phyloP scores from a whole-genome alignment of 2,888 invertebrate genomes.

The Lydus trimaculatus region DNA sequence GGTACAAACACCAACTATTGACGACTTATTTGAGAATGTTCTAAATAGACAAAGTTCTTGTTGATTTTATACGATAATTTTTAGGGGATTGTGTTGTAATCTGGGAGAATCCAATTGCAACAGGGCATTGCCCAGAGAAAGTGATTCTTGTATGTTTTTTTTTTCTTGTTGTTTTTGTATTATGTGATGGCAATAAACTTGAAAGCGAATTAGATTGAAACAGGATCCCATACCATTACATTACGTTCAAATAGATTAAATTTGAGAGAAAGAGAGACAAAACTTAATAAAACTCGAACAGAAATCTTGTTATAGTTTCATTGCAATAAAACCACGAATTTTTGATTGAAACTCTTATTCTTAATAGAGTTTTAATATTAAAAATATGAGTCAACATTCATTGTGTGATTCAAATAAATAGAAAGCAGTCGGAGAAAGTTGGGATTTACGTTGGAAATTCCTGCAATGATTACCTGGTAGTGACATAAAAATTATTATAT shows the following conservation, averaged over 20 bases:
- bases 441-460: constrained; percentile 27
- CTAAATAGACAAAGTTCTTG: constrained; percentile 4
- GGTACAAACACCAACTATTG: background rate
- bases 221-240: background rate
- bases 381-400: background rate
- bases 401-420: background rate
- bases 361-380: background rate
- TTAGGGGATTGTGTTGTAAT: constrained; percentile 18
- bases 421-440: constrained; percentile 16
- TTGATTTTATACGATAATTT: constrained; percentile 9
- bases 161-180: constrained; percentile 26
- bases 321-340: background rate
- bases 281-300: background rate
- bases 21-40: background rate
- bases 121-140: constrained; percentile 59
- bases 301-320: background rate
- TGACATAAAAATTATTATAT: constrained; percentile 2
- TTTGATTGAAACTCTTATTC: background rate
- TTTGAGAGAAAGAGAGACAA: constrained; percentile 7
- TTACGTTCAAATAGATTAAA: background rate
- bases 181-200: constrained; percentile 37
- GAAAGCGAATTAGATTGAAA: constrained; percentile 22
- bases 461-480: background rate
- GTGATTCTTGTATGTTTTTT: constrained; percentile 45
- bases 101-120: constrained; percentile 32